These are phyloP conservation scores for Pedicia rivosa DNA, from an alignment of 2,888 invertebrate species.

Conservation along the genomic window DNA sequence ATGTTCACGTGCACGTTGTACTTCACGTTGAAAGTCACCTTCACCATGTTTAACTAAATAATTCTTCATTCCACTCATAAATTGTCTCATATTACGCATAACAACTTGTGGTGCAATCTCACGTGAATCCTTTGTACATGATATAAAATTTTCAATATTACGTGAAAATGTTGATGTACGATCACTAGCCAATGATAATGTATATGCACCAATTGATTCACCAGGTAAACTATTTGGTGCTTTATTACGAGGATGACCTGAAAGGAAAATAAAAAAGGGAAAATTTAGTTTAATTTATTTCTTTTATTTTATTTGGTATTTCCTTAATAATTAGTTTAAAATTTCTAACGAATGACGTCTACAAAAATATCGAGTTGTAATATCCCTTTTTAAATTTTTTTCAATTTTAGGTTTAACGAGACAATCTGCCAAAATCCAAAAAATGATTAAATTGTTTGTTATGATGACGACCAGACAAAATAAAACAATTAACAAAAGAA, in stretches of 20 bases:
- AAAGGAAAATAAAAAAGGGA: slow-evolving; percentile 15
- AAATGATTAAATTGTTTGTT: background rate
- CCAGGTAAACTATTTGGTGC: slow-evolving; percentile 43
- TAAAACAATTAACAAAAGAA: no score
- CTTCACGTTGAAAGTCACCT: slow-evolving; percentile 78
- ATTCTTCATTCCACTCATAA: slow-evolving; percentile 98
- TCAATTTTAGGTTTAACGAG: no score
- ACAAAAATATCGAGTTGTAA: no score
- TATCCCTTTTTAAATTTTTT: no score
- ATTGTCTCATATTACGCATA: slow-evolving; percentile 85
- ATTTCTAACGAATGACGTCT: no score
- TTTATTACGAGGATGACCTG: slow-evolving; percentile 58
- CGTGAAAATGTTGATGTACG: slow-evolving; percentile 80
- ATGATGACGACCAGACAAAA: background rate
- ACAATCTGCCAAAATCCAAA: no score
- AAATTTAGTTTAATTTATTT: no score
- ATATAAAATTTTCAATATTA: slow-evolving; percentile 84
- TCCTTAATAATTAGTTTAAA: no score
- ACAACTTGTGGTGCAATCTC: slow-evolving; percentile 77
- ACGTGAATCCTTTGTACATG: slow-evolving; percentile 79
- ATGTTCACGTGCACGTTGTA: slow-evolving; percentile 45
- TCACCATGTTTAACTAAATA: slow-evolving; percentile 93
- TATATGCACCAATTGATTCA: slow-evolving; percentile 59
- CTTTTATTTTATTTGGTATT: no score
- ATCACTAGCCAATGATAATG: slow-evolving; percentile 65